Evolutionary conservation across 2,797 vertebrate genomes (phyloP).

Genomic region (Anas georgica): DNA sequence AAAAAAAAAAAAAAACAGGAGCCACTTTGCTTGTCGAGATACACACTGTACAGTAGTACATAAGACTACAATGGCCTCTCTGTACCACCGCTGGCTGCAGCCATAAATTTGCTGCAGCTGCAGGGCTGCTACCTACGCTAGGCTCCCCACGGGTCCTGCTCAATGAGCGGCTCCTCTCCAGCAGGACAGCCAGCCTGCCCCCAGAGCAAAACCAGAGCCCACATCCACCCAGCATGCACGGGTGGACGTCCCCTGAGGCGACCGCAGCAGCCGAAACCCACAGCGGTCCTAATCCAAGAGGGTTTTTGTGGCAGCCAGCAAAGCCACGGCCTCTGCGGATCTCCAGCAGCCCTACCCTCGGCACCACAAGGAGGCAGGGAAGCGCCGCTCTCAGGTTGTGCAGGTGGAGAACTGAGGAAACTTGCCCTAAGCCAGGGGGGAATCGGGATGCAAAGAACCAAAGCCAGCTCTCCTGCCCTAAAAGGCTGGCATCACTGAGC

Average conservation of each 20-base stretch:
- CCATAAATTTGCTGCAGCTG: slow-evolving; percentile 55
- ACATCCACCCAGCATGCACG: neutral
- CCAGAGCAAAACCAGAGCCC: neutral
- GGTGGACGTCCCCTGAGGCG: neutral
- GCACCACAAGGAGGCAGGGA: slow-evolving; percentile 59
- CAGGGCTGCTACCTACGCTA: slow-evolving; percentile 3
- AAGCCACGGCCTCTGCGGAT: neutral
- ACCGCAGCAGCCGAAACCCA: neutral
- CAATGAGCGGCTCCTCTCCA: neutral
- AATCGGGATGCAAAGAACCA: neutral
- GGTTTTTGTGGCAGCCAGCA: neutral
- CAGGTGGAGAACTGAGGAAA: slow-evolving; percentile 12
- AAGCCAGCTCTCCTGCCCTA: neutral
- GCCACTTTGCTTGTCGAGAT: slow-evolving; percentile 64
- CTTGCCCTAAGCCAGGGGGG: rapidly evolving
- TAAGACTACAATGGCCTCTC: slow-evolving; percentile 62
- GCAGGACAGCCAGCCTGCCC: neutral
- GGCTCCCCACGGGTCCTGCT: neutral
- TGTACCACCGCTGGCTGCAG: slow-evolving; percentile 57
- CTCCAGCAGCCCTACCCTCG: neutral
- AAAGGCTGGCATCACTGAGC: neutral
- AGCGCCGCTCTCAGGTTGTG: neutral
- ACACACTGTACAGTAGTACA: slow-evolving; percentile 47
- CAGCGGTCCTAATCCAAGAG: neutral
- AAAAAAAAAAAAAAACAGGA: neutral